Evolutionary conservation across 2,113 vertebrate species (phyloP), one percentile per base, ranked within the genome.

Genomic region (Fukomys damarensis): DNA sequence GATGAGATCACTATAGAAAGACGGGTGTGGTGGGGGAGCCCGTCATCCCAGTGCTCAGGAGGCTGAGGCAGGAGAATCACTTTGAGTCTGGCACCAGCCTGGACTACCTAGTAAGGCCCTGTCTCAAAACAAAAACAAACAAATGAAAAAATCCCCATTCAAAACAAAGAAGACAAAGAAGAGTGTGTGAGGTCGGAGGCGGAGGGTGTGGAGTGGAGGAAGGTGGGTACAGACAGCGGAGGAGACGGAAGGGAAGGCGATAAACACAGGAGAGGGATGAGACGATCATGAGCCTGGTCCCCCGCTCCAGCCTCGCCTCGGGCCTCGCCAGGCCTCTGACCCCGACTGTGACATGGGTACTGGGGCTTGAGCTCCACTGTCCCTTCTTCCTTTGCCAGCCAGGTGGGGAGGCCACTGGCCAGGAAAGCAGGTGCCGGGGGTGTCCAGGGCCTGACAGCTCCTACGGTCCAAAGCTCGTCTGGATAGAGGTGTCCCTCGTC

Each of bases 381-480:
- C 17, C 17, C 41, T 2, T 7, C 61, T 38, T 86, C 84, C 43
- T 85, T 54, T 28, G 24, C 84, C 41, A 38, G 86, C 46, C 17
- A 46, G 86, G 90, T 68, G 35, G 61, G 13, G 11, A 88, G 82
- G 24, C 20, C 0, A 1, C 41, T 35, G 54, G 79, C 49, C 26
- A n/a, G 63, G 61, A 79, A 61, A 43, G 19, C 32, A 88, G 20
- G 3, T 24, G 79, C 52, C 4, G 41, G 52, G 65, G 46, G 11
- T 4, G 38, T 7, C 16, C 2, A 16, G 41, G 32, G 7, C 30
- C 59, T 38, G 5, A 14, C 1, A 2, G 66, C 16, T 35, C 52
- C 58, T 28, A 28, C 0, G n/a, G 49, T 17, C 63, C 46, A 38
- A 35, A 86, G 35, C n/a, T 56, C 0, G 0, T 43, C 14, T 20